These are phyloP conservation scores for Trachelipus rathkii DNA, from an alignment of 1,140 invertebrate genomes.

Conservation along the genomic window DNA sequence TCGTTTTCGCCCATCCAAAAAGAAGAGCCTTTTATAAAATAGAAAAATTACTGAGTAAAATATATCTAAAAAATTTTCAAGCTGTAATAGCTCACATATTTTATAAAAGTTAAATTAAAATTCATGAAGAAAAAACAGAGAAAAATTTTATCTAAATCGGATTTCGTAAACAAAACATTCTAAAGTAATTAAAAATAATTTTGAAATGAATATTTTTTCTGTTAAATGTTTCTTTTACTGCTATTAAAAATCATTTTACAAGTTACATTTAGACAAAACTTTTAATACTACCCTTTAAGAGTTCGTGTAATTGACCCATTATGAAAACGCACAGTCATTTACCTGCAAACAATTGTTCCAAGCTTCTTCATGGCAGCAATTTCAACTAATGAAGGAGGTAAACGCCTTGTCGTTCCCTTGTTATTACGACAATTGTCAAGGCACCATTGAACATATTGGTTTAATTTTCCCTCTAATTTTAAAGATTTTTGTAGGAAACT, in stretches of 20 bases:
- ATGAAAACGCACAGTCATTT: background rate
- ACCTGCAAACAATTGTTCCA: slow-evolving; percentile 78
- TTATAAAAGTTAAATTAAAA: no score
- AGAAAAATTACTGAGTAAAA: slow-evolving; percentile 4
- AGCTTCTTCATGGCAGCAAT: slow-evolving; percentile 86
- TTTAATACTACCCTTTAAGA: no score
- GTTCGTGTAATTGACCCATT: no score
- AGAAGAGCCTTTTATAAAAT: slow-evolving; percentile 93
- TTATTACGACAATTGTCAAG: slow-evolving; percentile 85
- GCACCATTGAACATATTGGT: slow-evolving; percentile 89
- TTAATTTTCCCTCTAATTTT: slow-evolving; percentile 64
- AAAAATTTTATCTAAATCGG: no score
- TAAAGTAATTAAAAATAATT: background rate
- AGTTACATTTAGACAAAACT: background rate
- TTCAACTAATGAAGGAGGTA: slow-evolving; percentile 81
- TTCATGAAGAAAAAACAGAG: no score
- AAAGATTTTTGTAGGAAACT: slow-evolving; percentile 72
- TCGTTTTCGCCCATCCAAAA: slow-evolving; percentile 89
- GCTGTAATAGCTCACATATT: no score
- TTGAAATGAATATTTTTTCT: background rate
- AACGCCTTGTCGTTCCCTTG: slow-evolving; percentile 70
- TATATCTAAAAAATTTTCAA: background rate
- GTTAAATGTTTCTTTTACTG: background rate
- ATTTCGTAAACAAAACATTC: background rate
- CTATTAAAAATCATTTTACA: background rate